These are phyloP conservation scores for Micromesistius poutassou DNA, from an alignment of 2,797 vertebrate species.

Conservation along the genomic window DNA sequence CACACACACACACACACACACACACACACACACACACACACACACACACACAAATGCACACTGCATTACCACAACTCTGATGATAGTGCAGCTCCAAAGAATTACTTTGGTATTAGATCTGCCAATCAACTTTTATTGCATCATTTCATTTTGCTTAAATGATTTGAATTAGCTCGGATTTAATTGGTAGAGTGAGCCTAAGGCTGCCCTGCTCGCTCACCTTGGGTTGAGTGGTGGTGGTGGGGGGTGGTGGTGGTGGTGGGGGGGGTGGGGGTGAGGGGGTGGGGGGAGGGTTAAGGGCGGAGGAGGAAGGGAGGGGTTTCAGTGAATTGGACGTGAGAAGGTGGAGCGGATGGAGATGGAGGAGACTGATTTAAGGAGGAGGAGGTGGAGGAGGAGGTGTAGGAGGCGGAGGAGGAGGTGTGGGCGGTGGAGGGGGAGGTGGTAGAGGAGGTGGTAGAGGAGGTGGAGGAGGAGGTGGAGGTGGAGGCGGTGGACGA, in stretches of 20 bases:
- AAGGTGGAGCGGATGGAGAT: neutral
- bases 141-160: constrained; percentile 69
- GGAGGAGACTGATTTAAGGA: neutral
- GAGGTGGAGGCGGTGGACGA: too few species aligned
- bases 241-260: constrained; percentile 37
- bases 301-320: constrained; percentile 25
- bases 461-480: too few species aligned
- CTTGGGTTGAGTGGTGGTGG: constrained; percentile 21
- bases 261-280: constrained; percentile 26
- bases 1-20: neutral
- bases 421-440: too few species aligned
- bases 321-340: neutral
- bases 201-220: constrained; percentile 17
- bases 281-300: constrained; percentile 33
- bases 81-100: constrained; percentile 35
- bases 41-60: neutral
- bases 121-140: constrained; percentile 53
- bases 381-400: too few species aligned
- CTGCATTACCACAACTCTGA: neutral
- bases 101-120: constrained; percentile 49
- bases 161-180: constrained; percentile 69
- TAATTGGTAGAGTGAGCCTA: constrained; percentile 59
- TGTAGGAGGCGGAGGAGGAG: too few species aligned
- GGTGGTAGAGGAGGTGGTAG: too few species aligned
- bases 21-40: neutral